Conservation (phyloP, 2,797 vertebrate genomes). For the Iguana delicatissima region DNA sequence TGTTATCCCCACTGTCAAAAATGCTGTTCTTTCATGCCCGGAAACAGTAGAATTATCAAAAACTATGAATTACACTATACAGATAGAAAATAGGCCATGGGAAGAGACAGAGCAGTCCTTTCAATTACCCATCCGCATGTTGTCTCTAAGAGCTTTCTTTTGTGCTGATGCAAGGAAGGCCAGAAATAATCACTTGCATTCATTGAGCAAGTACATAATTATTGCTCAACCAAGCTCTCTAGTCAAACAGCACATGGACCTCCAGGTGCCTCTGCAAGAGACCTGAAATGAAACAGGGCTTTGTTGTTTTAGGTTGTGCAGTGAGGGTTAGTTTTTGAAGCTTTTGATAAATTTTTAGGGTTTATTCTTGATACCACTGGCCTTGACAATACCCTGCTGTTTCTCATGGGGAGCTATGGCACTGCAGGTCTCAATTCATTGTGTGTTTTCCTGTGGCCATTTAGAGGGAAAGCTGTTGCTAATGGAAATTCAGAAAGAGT, state of each 20-base stretch:
- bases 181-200: conserved; percentile 19
- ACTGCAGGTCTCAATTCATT: background rate
- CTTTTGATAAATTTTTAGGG: background rate
- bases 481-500: background rate
- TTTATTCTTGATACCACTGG: no score
- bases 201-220: conserved; percentile 19
- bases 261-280: conserved; percentile 15
- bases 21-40: background rate
- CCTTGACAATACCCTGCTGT: background rate
- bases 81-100: conserved; percentile 34
- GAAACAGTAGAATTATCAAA: conserved; percentile 13
- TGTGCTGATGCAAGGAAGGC: conserved; percentile 35
- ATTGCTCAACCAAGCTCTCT: background rate
- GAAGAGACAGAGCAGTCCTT: conserved; percentile 22
- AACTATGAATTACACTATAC: conserved; percentile 34
- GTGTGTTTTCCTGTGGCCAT: background rate
- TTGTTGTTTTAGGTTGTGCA: background rate
- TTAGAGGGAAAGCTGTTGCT: background rate
- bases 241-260: conserved; percentile 6
- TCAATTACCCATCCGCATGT: conserved; percentile 48
- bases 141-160: conserved; percentile 45
- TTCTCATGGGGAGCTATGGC: background rate
- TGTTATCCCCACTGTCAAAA: background rate
- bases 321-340: background rate
- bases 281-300: background rate